These are phyloP conservation scores for Calyptommatus sinebrachiatus DNA, from an alignment of 2,113 vertebrate species.

Conservation along the genomic window DNA sequence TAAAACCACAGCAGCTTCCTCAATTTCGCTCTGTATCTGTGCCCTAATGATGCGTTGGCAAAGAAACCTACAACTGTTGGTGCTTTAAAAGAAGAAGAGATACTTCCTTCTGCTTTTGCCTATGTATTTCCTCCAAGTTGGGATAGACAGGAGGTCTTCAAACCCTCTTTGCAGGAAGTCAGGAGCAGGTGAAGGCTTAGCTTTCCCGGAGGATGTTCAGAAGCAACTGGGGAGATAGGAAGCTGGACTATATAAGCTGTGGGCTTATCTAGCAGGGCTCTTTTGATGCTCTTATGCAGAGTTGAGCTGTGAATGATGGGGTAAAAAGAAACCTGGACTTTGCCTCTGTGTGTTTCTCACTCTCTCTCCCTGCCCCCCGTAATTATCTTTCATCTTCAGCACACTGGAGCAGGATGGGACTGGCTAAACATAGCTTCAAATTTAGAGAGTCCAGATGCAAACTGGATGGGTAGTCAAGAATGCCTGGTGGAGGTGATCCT, in stretches of 20 bases:
- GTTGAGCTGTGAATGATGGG: neutral
- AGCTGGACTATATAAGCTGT: no score
- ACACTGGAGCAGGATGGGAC: neutral
- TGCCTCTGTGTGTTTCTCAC: neutral
- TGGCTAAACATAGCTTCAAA: neutral
- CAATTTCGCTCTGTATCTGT: no score
- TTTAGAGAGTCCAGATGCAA: neutral
- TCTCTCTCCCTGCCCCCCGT: neutral
- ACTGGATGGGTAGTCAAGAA: neutral
- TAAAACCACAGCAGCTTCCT: neutral
- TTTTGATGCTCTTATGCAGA: no score
- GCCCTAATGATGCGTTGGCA: neutral
- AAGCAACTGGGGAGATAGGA: no score
- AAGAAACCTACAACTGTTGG: no score
- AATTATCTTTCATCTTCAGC: neutral
- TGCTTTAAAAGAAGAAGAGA: neutral
- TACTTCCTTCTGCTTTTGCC: neutral
- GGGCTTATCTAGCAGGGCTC: no score
- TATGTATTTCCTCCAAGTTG: no score
- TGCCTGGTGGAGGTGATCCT: neutral
- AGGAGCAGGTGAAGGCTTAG: no score
- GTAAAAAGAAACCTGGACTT: no score
- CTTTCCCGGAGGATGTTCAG: no score
- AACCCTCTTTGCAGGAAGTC: no score
- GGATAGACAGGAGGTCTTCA: no score